A percentile compares a stretch with the other conserved stretches of the same genome.
Evolutionary conservation across 2,888 invertebrate genomes (phyloP).

Genomic region (Tolmerus cingulatus): DNA sequence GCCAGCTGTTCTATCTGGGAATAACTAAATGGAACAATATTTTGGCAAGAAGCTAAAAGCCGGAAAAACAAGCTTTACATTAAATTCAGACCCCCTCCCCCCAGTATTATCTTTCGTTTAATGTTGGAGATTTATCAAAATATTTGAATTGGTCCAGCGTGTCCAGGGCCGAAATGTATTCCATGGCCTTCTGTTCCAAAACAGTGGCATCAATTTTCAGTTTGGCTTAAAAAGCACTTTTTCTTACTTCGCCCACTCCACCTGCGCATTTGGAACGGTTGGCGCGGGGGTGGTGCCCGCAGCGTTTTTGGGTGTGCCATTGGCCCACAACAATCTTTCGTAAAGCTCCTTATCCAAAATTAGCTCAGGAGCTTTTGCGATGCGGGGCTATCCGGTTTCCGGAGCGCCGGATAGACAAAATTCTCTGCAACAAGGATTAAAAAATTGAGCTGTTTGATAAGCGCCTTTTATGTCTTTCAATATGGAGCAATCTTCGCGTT

Average conservation of each 20-base stretch:
- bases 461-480: constrained; percentile 1
- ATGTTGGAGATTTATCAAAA: constrained; percentile 29
- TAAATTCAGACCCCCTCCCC: neutral
- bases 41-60: constrained; percentile 14
- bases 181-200: neutral
- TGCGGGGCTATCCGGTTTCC: neutral
- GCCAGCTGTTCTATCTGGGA: neutral
- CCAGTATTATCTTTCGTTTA: constrained; percentile 21
- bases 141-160: neutral
- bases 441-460: constrained; percentile 5
- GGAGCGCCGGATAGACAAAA: neutral
- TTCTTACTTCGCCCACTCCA: neutral
- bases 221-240: constrained; percentile 27
- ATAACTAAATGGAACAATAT: constrained; percentile 5
- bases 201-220: constrained; percentile 22
- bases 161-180: neutral
- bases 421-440: neutral
- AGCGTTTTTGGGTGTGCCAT: neutral
- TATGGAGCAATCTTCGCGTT: constrained; percentile 3
- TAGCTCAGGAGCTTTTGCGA: neutral
- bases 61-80: constrained; percentile 18
- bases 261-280: neutral
- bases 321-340: neutral
- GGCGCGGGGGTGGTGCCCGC: neutral
- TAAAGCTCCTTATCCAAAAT: constrained; percentile 20